Evolutionary conservation across 2,113 vertebrate species (phyloP), one percentile per base, ranked within the genome.

Genomic region (Platycercus adscitus): DNA sequence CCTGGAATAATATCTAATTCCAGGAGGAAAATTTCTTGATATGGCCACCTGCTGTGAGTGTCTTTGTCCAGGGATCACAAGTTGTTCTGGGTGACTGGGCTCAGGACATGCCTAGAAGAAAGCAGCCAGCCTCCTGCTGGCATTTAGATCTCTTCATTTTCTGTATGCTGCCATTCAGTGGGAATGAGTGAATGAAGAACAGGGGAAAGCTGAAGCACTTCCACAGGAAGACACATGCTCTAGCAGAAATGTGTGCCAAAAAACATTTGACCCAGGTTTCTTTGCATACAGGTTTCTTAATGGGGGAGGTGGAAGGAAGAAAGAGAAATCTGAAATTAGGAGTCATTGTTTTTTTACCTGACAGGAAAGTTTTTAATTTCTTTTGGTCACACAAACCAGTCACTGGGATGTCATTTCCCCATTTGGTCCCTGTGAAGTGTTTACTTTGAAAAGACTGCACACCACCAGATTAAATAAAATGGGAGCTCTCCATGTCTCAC

Each of bases 141-240:
- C 98, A 98, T 99, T 99, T 98, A 99, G 98, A 99, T 99, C 99
- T 99, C 98, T 99, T 99, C 98, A 99, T 99, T 99, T 99, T 99
- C 98, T 98, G 89, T 89, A 77, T 88, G 88, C 96, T 98, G 98
- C 98, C 97, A 98, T 99, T 99, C 98, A 98, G 91, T 81, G 95
- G 92, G 95, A 98, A 97, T 94, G 96, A 97, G 89, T 97, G 97
- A 97, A 97, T 93, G 93, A 96, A 91, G 86, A 93, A 60, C 1
- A 64, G 31, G 60, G 91, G 91, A 91, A 94, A 96, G 94, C 93
- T 85, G 95, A 96, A 94, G 82, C 93, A 89, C 91, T 97, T 95
- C 94, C 86, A 84, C 91, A 95, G 92, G 95, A 95, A 81, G 94
- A 96, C 85, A 76, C 81, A 94, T 13, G 91, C 92, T 92, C 60